Percentiles rank a stretch among this genome's conserved stretches.
Evolutionary conservation across 2,113 vertebrate genomes (phyloP).

Genomic region (Pluvialis apricaria): DNA sequence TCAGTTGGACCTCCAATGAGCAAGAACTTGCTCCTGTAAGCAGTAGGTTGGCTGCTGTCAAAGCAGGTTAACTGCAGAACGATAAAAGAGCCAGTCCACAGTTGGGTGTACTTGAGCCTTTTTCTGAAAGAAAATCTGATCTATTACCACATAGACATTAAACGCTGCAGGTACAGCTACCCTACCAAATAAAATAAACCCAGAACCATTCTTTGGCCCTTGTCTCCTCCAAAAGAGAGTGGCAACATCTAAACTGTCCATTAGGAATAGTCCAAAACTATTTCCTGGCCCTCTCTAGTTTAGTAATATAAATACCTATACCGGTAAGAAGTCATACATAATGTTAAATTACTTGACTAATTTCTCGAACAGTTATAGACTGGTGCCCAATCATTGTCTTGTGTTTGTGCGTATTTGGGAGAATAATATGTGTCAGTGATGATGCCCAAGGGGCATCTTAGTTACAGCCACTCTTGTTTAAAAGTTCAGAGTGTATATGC

Average conservation of each 20-base stretch:
- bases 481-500: background rate
- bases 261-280: background rate
- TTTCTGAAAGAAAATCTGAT: background rate
- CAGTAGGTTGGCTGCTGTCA: background rate
- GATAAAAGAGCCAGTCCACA: background rate
- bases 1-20: background rate
- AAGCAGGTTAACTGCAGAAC: background rate
- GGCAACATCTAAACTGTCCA: background rate
- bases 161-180: background rate
- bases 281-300: background rate
- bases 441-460: background rate
- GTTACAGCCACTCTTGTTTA: background rate
- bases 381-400: background rate
- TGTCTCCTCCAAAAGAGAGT: background rate
- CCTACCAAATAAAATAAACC: background rate
- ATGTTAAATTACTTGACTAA: background rate
- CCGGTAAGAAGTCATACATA: background rate
- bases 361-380: background rate
- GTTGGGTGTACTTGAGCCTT: background rate
- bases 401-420: background rate
- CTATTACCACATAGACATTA: background rate
- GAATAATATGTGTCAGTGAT: background rate
- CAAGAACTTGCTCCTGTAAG: background rate
- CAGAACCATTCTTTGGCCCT: background rate
- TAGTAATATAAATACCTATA: background rate